Evolutionary conservation across 2,113 vertebrate species (phyloP).

Genomic region (Zeus faber): DNA sequence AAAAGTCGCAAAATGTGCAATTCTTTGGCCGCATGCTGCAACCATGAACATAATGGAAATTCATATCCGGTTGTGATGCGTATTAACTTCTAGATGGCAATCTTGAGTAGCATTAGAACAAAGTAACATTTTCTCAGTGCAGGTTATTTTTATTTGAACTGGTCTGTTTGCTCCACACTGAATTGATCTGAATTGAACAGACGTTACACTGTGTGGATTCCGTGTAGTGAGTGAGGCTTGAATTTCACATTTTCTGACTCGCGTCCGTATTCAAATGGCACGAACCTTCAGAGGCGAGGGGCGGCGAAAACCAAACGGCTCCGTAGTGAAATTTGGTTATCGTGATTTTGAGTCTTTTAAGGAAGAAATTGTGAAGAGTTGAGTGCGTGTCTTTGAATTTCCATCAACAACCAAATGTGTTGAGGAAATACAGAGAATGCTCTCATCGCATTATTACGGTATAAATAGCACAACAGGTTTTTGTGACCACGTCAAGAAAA

Average conservation of each 20-base stretch:
- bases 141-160: slow-evolving; percentile 8
- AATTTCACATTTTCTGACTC: too few relatives aligned
- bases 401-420: too few relatives aligned
- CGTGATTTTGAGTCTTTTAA: too few relatives aligned
- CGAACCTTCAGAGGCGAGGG: neutral
- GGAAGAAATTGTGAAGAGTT: too few relatives aligned
- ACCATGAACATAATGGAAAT: slow-evolving; percentile 22
- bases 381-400: neutral
- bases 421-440: too few relatives aligned
- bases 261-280: neutral
- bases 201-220: neutral
- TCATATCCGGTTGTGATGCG: slow-evolving; percentile 5
- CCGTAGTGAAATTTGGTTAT: too few relatives aligned
- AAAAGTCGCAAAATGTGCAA: slow-evolving; percentile 35
- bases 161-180: slow-evolving; percentile 29
- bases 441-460: too few relatives aligned
- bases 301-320: neutral
- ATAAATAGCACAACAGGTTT: too few relatives aligned
- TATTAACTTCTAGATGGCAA: slow-evolving; percentile 26
- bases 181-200: slow-evolving; percentile 28
- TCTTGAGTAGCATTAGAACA: slow-evolving; percentile 28
- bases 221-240: too few relatives aligned
- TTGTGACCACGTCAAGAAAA: too few relatives aligned
- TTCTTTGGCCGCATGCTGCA: slow-evolving; percentile 37
- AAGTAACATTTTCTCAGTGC: slow-evolving; percentile 10